Evolutionary conservation across 2,797 vertebrate genomes (phyloP), one percentile per base, ranked within the genome.

Genomic region (Lemur catta): DNA sequence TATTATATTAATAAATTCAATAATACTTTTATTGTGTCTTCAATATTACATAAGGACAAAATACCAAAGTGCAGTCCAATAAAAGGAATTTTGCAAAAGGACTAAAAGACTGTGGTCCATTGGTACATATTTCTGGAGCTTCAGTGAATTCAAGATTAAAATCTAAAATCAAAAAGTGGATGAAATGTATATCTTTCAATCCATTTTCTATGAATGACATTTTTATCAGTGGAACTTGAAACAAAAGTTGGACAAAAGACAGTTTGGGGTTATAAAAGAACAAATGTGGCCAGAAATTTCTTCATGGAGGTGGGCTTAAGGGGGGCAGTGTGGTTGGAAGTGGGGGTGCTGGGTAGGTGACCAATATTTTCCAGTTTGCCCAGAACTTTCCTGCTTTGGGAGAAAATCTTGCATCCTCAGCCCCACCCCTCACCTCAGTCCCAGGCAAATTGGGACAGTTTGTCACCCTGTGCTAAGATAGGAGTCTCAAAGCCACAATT

Each of bases 91-190:
- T 26, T 74, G 7, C 26, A 57, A 84, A 94, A 80, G 8, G 12
- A 7, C 67, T 41, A 63, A 87, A 78, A 50, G 52, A 33, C 24
- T 88, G 2, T 65, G n/a, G 30, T 38, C 28, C 28, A 4, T 65
- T 75, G 71, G 30, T 18, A 17, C 8, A 6, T 26, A 52, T 93
- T 94, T 91, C 41, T 91, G 61, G 59, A 72, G 63, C 33, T 52
- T 41, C 59, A 61, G 0, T 9, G 26, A 84, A 89, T 78, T 8
- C 43, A 81, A 48, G 55, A 75, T 81, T 71, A 84, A 92, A 90
- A 86, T 43, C 33, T 38, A 82, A 81, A 92, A 46, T 85, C 18
- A n/a, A 57, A 95, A 71, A 48, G 57, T 30, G 30, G 41, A 20
- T 72, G 52, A 75, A 69, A 52, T n/a, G 38, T 11, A 4, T 48